Conservation (phyloP, 2,888 invertebrate genomes). For the Arge pagana region DNA sequence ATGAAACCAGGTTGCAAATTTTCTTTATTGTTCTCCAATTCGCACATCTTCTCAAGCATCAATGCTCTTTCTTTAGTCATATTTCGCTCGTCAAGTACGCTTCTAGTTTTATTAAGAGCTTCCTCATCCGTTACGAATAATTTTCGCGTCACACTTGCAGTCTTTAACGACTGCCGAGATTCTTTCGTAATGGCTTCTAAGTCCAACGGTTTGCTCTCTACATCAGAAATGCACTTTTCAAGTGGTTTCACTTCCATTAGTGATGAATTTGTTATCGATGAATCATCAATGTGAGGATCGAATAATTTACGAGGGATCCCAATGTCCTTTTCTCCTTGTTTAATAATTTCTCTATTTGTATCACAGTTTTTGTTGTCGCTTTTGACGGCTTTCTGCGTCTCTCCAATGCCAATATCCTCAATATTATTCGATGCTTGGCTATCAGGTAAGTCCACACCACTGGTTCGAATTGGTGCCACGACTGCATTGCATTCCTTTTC, state of each 20-base stretch:
- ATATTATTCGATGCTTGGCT: no score
- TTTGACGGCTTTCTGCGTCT: constrained; percentile 28
- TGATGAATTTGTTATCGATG: constrained; percentile 56
- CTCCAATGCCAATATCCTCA: constrained; percentile 19
- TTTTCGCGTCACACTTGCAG: constrained; percentile 29
- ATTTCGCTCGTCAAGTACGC: no score
- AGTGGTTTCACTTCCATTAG: constrained; percentile 58
- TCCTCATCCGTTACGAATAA: constrained; percentile 25
- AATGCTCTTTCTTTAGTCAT: no score
- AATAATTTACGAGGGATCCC: constrained; percentile 34
- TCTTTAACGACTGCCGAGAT: constrained; percentile 25
- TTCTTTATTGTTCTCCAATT: no score
- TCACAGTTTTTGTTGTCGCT: constrained; percentile 30
- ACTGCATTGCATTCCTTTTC: constrained; percentile 30
- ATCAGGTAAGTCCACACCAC: no score
- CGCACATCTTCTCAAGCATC: no score
- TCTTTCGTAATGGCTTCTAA: constrained; percentile 18
- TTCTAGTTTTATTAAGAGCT: constrained; percentile 15
- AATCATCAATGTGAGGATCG: constrained; percentile 50
- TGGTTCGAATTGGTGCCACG: not conserved
- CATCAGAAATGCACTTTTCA: constrained; percentile 50
- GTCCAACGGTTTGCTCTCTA: constrained; percentile 19
- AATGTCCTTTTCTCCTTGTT: constrained; percentile 32
- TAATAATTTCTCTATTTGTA: constrained; percentile 33
- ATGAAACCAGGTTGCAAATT: no score